Conservation (phyloP, 2,888 invertebrate species). For the Melieria crassipennis region DNA sequence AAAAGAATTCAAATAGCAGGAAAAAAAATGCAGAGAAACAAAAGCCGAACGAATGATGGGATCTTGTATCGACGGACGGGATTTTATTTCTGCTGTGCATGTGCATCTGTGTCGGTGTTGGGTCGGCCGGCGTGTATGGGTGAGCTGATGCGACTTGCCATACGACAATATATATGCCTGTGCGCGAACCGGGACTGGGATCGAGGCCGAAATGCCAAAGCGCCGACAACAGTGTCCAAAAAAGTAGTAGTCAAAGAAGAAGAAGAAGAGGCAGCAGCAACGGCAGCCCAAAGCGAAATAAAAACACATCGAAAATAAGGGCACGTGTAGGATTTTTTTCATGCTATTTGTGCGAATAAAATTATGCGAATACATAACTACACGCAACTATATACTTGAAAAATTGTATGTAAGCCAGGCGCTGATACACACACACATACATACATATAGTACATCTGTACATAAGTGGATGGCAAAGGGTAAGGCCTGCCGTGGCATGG, state of each 20-base stretch:
- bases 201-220: slow-evolving; percentile 1
- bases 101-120: slow-evolving; percentile 9
- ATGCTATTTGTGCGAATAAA: slow-evolving; percentile 11
- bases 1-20: slow-evolving; percentile 29
- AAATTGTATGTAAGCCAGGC: neutral
- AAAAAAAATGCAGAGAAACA: slow-evolving; percentile 34
- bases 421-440: neutral
- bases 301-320: slow-evolving; percentile 49
- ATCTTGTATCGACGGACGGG: slow-evolving; percentile 26
- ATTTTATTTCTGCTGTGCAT: slow-evolving; percentile 22
- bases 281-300: neutral
- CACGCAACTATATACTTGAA: slow-evolving; percentile 12
- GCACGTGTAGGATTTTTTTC: slow-evolving; percentile 55
- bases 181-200: slow-evolving; percentile 3
- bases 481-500: too few species aligned
- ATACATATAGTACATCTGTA: slow-evolving; percentile 17
- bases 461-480: neutral
- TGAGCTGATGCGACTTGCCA: neutral
- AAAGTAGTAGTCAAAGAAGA: too few species aligned
- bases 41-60: slow-evolving; percentile 39
- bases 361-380: slow-evolving; percentile 21
- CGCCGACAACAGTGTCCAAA: neutral
- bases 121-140: slow-evolving; percentile 36
- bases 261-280: too few species aligned
- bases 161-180: too few species aligned